phyloP scores from a whole-genome alignment of 2,888 invertebrate species.

The Macaria liturata region DNA sequence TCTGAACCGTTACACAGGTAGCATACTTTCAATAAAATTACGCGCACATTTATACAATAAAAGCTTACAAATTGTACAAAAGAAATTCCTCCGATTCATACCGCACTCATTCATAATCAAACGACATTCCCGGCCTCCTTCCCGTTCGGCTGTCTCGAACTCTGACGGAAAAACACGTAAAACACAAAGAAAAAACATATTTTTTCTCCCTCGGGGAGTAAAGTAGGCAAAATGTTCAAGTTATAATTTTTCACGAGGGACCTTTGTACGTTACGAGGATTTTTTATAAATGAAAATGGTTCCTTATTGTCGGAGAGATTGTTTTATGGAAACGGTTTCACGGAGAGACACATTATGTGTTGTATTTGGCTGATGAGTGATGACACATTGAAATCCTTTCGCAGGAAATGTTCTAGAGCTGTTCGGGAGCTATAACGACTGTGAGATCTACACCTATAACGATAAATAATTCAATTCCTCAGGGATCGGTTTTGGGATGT shows the following conservation, averaged over 20 bases:
- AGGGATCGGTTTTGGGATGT: too few relatives aligned
- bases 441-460: too few relatives aligned
- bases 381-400: neutral
- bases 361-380: constrained; percentile 4
- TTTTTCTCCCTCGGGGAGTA: constrained; percentile 38
- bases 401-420: too few relatives aligned
- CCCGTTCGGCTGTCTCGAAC: constrained; percentile 41
- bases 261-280: constrained; percentile 45
- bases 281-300: constrained; percentile 48
- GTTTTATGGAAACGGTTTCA: constrained; percentile 31
- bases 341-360: constrained; percentile 21
- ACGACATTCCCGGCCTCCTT: constrained; percentile 29
- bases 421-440: too few relatives aligned
- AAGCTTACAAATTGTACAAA: constrained; percentile 7
- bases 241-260: constrained; percentile 64
- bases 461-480: too few relatives aligned
- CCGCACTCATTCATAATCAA: constrained; percentile 10
- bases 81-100: constrained; percentile 10
- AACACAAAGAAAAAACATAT: constrained; percentile 57
- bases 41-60: neutral
- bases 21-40: too few relatives aligned
- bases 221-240: constrained; percentile 39
- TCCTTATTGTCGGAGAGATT: constrained; percentile 28
- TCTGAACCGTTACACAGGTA: too few relatives aligned
- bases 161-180: constrained; percentile 51